Conservation (phyloP, 2,888 invertebrate species). For the Agapostemon virescens region DNA sequence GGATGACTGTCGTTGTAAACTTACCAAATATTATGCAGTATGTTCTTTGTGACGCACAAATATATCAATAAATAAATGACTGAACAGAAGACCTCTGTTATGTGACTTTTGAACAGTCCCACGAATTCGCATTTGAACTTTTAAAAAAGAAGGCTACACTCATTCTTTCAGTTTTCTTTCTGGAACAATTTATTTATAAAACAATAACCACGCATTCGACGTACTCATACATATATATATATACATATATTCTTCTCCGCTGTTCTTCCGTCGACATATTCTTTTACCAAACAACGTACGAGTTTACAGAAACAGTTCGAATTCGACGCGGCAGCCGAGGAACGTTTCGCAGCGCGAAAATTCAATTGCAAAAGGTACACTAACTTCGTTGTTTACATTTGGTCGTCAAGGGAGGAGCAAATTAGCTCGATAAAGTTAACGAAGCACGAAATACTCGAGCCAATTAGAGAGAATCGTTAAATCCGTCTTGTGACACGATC, state of each 20-base stretch:
- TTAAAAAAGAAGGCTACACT: neutral
- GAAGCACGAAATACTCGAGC: neutral
- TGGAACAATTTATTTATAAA: neutral
- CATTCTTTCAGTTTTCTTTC: neutral
- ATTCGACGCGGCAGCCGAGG: neutral
- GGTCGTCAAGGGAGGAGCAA: neutral
- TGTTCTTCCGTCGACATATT: neutral
- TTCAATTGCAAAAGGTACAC: neutral
- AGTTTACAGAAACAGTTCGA: neutral
- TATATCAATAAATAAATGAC: constrained; percentile 55
- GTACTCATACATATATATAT: no score
- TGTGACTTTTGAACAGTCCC: constrained; percentile 45
- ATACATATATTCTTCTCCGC: neutral
- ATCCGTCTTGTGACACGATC: neutral
- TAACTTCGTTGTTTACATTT: neutral
- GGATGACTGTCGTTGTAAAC: constrained; percentile 28
- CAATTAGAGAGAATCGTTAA: neutral
- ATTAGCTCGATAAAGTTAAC: neutral
- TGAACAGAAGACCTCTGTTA: constrained; percentile 45
- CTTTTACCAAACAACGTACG: neutral
- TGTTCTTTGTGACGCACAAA: constrained; percentile 52
- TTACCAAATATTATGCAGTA: constrained; percentile 45
- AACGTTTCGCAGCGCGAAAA: neutral
- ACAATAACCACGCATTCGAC: neutral
- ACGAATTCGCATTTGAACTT: neutral